Conservation (phyloP, 2,797 vertebrate species). For the Sebastes minor region DNA sequence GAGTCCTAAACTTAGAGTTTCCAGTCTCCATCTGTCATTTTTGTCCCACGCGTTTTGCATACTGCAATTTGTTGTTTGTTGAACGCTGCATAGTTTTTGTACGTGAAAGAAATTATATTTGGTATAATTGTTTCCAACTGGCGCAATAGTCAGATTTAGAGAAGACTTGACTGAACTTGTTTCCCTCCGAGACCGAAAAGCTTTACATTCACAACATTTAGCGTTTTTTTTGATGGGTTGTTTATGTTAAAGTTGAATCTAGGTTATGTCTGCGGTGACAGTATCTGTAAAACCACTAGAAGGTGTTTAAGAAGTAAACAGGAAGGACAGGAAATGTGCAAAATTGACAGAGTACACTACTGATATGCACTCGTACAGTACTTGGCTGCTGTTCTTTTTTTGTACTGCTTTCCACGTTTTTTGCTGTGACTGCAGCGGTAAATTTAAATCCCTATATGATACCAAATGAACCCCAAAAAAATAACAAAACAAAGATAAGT, state of each 20-base stretch:
- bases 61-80: too few species aligned
- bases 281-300: conserved; percentile 5
- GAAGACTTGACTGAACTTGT: not conserved
- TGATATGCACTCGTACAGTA: not conserved
- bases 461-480: not conserved
- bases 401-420: not conserved
- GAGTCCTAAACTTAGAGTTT: too few species aligned
- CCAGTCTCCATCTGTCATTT: too few species aligned
- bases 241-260: not conserved
- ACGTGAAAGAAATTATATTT: too few species aligned
- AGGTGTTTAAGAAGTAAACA: conserved; percentile 5
- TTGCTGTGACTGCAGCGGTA: not conserved
- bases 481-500: not conserved
- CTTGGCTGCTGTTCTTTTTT: not conserved
- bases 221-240: not conserved
- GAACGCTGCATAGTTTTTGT: too few species aligned
- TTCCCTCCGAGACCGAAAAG: not conserved
- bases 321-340: not conserved
- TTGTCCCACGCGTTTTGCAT: too few species aligned
- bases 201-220: not conserved
- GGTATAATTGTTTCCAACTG: too few species aligned
- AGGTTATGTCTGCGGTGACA: not conserved
- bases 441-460: not conserved
- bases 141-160: not conserved
- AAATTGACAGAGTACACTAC: not conserved